Percentiles rank a stretch among this genome's conserved stretches.
Evolutionary conservation across 2,888 invertebrate species (phyloP).

Genomic region (Orchesellides sinensis): DNA sequence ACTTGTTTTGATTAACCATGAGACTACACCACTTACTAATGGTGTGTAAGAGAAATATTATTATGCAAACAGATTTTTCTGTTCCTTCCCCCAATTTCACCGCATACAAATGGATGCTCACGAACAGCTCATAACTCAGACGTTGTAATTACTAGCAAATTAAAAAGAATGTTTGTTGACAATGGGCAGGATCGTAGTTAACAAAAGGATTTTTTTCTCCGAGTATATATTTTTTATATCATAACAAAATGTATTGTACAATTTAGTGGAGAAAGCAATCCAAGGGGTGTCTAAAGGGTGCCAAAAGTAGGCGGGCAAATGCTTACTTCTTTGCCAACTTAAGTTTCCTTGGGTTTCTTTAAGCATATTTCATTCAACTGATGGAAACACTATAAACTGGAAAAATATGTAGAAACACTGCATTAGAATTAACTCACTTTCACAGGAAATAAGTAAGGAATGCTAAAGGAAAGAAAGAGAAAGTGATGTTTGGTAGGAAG

Average conservation of each 20-base stretch:
- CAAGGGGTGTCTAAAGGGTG: neutral
- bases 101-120: neutral
- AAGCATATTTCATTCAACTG: constrained; percentile 44
- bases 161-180: constrained; percentile 9
- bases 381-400: neutral
- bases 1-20: too few relatives aligned
- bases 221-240: too few relatives aligned
- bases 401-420: too few relatives aligned
- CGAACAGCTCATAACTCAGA: constrained; percentile 5
- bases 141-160: constrained; percentile 11
- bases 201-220: too few relatives aligned
- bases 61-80: too few relatives aligned
- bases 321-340: constrained; percentile 27
- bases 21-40: too few relatives aligned
- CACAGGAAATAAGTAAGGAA: too few relatives aligned
- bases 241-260: too few relatives aligned
- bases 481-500: neutral
- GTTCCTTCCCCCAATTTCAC: neutral
- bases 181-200: neutral
- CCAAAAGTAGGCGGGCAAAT: constrained; percentile 50
- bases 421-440: too few relatives aligned
- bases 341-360: constrained; percentile 35
- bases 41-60: too few relatives aligned
- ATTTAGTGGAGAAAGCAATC: neutral
- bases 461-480: neutral